These are phyloP conservation scores for Scolopax bukidnonensis DNA, from an alignment of 2,797 vertebrate genomes.

Conservation along the genomic window DNA sequence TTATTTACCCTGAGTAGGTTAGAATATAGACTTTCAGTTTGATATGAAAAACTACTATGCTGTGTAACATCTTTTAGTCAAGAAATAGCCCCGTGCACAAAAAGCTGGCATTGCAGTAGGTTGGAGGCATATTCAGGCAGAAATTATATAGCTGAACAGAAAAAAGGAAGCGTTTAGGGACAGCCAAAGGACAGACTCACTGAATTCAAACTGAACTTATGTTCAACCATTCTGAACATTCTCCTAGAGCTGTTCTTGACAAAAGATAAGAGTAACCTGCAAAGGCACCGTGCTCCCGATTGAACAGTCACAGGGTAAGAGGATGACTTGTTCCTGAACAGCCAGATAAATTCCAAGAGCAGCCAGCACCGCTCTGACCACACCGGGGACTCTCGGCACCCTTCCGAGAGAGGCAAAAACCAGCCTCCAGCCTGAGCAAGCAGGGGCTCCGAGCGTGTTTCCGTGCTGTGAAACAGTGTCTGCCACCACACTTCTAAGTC, in stretches of 20 bases:
- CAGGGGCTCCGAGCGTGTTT: neutral
- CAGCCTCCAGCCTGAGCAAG: neutral
- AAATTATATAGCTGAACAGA: constrained; percentile 20
- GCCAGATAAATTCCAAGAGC: constrained; percentile 16
- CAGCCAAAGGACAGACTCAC: neutral
- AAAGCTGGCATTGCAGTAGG: constrained; percentile 65
- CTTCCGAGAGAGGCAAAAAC: neutral
- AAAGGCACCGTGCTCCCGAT: constrained; percentile 61
- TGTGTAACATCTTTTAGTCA: constrained; percentile 53
- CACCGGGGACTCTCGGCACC: neutral
- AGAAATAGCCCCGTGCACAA: constrained; percentile 68
- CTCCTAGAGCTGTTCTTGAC: constrained; percentile 24
- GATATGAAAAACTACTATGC: constrained; percentile 67
- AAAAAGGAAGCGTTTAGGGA: constrained; percentile 2
- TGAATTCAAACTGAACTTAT: neutral
- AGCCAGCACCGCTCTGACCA: constrained; percentile 7
- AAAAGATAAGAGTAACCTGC: constrained; percentile 38
- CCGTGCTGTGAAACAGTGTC: neutral
- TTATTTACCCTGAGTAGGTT: constrained; percentile 83
- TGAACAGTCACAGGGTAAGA: neutral
- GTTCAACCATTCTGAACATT: neutral
- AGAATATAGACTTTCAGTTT: constrained; percentile 68
- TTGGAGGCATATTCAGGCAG: constrained; percentile 63
- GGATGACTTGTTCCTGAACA: constrained; percentile 18
- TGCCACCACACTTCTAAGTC: neutral